phyloP scores from a whole-genome alignment of 2,797 vertebrate species.

The Alexandromys oeconomus region DNA sequence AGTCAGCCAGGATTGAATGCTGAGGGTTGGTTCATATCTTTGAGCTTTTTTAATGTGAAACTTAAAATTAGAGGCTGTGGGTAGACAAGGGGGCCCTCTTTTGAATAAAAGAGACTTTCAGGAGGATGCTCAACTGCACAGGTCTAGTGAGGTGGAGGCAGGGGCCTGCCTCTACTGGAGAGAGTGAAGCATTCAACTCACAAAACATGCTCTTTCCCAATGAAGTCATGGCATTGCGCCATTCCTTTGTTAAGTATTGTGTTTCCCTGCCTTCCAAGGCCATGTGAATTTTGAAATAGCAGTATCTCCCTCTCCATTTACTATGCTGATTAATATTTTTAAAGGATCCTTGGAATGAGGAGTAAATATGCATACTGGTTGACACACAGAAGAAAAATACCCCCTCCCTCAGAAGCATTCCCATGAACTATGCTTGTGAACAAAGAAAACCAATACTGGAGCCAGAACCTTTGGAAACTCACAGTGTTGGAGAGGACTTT shows the following conservation, averaged over 20 bases:
- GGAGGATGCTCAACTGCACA: neutral
- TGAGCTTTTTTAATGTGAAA: constrained; percentile 55
- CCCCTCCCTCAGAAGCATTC: neutral
- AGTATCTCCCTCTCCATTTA: constrained; percentile 18
- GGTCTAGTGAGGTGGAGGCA: constrained; percentile 28
- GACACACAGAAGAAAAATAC: constrained; percentile 19
- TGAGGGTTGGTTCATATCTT: neutral
- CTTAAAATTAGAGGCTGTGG: neutral
- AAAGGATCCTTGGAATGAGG: constrained; percentile 17
- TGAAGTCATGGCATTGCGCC: neutral
- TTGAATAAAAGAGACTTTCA: constrained; percentile 7
- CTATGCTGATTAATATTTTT: constrained; percentile 40
- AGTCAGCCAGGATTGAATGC: neutral
- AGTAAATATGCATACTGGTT: neutral
- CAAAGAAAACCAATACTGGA: constrained; percentile 40
- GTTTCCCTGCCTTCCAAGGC: neutral
- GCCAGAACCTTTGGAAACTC: constrained; percentile 2
- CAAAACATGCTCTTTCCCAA: neutral
- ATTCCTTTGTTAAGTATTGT: neutral
- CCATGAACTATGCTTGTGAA: neutral
- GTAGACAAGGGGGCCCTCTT: constrained; percentile 17
- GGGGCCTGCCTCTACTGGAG: neutral
- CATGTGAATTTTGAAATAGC: constrained; percentile 50
- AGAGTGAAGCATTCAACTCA: neutral
- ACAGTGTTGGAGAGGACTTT: constrained; percentile 53